Base-by-base conservation (phyloP, 2,888 invertebrate species). In the Criorhina ranunculi region DNA sequence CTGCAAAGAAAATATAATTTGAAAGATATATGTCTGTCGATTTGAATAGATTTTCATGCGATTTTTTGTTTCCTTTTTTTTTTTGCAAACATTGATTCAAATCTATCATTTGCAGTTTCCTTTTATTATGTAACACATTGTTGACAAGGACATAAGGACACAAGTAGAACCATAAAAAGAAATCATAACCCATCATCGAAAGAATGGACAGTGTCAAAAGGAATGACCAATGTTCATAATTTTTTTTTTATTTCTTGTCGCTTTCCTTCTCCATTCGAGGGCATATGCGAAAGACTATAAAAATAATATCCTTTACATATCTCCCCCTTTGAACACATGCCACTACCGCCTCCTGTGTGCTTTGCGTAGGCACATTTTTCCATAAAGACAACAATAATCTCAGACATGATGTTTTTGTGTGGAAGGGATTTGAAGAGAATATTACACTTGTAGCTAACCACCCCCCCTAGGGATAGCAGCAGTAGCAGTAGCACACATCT, bases 341-440 rank as follows among this genome's bases (percentile, higher is more conserved):
- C 37, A 24, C 59, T 33, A 46, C 24, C 31, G 31, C 5, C 31
- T 55, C 60, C 55, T 51, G n/a, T 37, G 29, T 53, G 29, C 73
- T 55, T 55, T 60, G 60, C 46, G 75, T 75, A 75, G 80, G 80
- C 80, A 80, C 67, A 80, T 69, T 49, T 49, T 15, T 3, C 53
- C 75, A 53, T 80, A 60, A 60, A 37, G 59, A 51, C 37, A 15
- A 72, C 69, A 53, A 69, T 69, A 60, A 53, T 69, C 53, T 35
- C 55, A 40, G 33, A 77, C 67, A 67, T 55, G 69, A 53, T 24
- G 31, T 51, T 66, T n/a, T 37, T 42, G 53, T 53, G 40, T 40
- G 19, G 19, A 51, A 40, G 40, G 72, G 60, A 72, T 60, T 72
- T 60, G 33, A 17, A 15, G 46, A 12, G 57, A 40, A 40, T 57